Base-by-base conservation (phyloP, 2,797 vertebrate genomes). In the Cyclura pinguis region DNA sequence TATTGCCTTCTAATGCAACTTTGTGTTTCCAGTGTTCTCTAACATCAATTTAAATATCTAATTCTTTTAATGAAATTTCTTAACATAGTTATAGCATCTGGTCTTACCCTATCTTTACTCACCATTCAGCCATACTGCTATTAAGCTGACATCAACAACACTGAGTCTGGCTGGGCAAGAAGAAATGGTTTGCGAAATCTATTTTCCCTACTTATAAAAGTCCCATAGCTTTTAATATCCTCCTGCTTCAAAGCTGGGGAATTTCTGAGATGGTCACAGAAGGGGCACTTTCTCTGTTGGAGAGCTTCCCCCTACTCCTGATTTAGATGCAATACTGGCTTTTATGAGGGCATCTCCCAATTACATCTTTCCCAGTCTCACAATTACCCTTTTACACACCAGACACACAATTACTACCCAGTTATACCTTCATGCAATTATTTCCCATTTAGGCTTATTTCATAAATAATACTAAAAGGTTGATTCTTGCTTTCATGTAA, bases 371-470 rank as follows among this genome's bases (percentile, higher is more conserved):
- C 4, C 69, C 57, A 78, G n/a, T 76, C 18, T 87, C 6, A 47
- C 6, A 12, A 6, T 27, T 87, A 47, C 55, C 50, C 64, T 62
- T 85, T 57, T 87, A 84, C 35, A 55, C 62, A 22, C 57, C n/a
- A 82, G 69, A 81, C 32, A 67, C 10, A 55, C 35, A 62, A 87
- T 84, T 47, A 50, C 62, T 35, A 78, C 20, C 12, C 59, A 84
- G 57, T 91, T 87, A 78, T 50, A 91, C 72, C 35, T 84, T 83
- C 50, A 77, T 84, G 86, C n/a, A 78, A 69, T 69, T 13, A 84
- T 78, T 59, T 92, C 85, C 88, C 80, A 80, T 0, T 47, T 92
- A 92, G 81, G 9, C 59, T 52, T 69, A 3, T 86, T 94, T 38
- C 24, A 47, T 85, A 85, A 90, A 83, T 69, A 69, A 69, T 89